Evolutionary conservation across 2,113 vertebrate species (phyloP), one percentile per base, ranked within the genome.

Genomic region (Nesospiza acunhae): DNA sequence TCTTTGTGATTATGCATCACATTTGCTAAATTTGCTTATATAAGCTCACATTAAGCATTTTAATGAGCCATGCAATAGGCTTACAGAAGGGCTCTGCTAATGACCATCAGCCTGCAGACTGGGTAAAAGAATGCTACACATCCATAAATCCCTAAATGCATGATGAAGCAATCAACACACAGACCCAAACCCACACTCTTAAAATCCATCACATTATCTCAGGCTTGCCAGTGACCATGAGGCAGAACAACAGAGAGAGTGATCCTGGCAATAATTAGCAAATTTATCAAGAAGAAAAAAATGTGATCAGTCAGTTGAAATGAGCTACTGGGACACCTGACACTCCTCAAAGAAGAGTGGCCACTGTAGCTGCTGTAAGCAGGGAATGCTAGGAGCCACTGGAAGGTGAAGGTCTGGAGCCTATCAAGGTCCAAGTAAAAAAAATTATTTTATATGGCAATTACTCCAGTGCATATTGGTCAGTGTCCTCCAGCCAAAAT

Each of bases 21-120:
- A 81, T 77, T 86, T 79, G 37, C 44, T 92, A 86, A 41, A 95
- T 94, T 92, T 89, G 39, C 64, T 91, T 90, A 56, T 66, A 62
- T 58, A 90, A 77, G 28, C n/a, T 80, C 66, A 77, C 28, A 89
- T 89, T 49, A 89, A 89, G 22, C 1, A 1, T 69, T 90, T 83
- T 83, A 86, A 94, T 86, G 76, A 88, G 58, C 67, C 67, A 37
- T 60, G 44, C 49, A 62, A 73, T 13, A 58, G 42, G 64, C 59
- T 92, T 89, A 62, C n/a, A 70, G 42, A 90, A 86, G 46, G 52
- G 67, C 55, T 64, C 67, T 62, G 72, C 59, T 88, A 90, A 93
- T 66, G 83, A 87, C 44, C 50, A 16, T 53, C 42, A 75, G 70
- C 35, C 70, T 83, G 39, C 24, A 90, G 59, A 84, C 27, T n/a